These are phyloP conservation scores for Hirundo rustica DNA, from an alignment of 2,797 vertebrate species.

Conservation along the genomic window DNA sequence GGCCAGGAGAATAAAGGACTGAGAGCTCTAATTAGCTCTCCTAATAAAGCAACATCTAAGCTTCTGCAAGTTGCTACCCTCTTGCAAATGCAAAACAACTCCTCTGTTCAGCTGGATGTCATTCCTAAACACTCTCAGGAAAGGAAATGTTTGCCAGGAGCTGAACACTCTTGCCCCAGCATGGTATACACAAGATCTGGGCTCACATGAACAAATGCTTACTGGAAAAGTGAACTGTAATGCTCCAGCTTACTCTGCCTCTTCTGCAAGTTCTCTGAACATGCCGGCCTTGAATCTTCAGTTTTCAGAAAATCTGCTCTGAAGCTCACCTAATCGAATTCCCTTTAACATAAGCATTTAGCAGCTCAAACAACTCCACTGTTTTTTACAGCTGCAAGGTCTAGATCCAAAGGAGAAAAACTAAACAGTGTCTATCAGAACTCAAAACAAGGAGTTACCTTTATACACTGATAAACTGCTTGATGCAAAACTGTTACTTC, in stretches of 20 bases:
- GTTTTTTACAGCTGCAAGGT: neutral
- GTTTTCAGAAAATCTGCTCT: neutral
- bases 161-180: neutral
- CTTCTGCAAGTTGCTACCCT: neutral
- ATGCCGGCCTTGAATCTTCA: neutral
- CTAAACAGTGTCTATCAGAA: neutral
- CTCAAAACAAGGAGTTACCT: neutral
- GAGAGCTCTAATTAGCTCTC: neutral
- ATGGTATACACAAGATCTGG: neutral
- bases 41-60: neutral
- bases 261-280: neutral
- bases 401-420: neutral
- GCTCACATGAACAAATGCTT: neutral
- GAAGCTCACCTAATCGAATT: neutral
- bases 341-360: neutral
- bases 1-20: neutral
- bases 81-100: neutral
- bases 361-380: neutral
- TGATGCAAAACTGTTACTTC: neutral
- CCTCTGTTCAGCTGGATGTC: neutral
- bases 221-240: neutral
- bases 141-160: neutral
- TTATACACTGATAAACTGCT: neutral
- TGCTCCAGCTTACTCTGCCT: accelerated
- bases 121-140: neutral